Evolutionary conservation across 2,888 invertebrate species (phyloP), one percentile per base, ranked within the genome.

Genomic region (Dryomyza anilis): DNA sequence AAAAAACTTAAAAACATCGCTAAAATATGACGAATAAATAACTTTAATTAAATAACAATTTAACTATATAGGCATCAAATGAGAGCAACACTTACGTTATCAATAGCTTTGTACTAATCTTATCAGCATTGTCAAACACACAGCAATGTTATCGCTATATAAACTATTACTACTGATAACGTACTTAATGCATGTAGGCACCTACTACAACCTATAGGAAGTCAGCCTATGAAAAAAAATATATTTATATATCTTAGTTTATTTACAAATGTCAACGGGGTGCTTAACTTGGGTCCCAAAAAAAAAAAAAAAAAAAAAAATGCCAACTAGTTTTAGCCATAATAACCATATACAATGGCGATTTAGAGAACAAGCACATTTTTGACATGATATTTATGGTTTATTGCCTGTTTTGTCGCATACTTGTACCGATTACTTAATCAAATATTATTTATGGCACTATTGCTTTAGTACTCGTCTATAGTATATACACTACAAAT

Each of bases 71-170:
- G n/a, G n/a, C n/a, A n/a, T n/a, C n/a, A n/a, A n/a, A n/a, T n/a
- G n/a, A n/a, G n/a, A n/a, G n/a, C n/a, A 43, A 43, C 43, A 30
- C 19, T 4, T 14, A 33, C n/a, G 43, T 57, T 43, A 57, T 43
- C 57, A 27, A 7, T 43, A 19, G 2, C 36, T 56, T 25, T 29
- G 6, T 43, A 43, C 8, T 57, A 59, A 48, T 59, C 59, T 59
- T 59, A 59, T 59, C 59, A 43, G 27, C 2, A 39, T n/a, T n/a
- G n/a, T 56, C 10, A 25, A 56, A 39, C n/a, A 59, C 23, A 23
- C 59, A 16, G 59, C 33, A 59, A 30, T 59, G 58, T 46, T 55
- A 55, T 55, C 55, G 36, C 36, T 36, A 19, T 19, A 8, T n/a
- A n/a, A n/a, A n/a, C n/a, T n/a, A n/a, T n/a, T n/a, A n/a, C n/a